These are phyloP conservation scores for Acrobasis repandana DNA, from an alignment of 2,888 invertebrate species.

Conservation along the genomic window DNA sequence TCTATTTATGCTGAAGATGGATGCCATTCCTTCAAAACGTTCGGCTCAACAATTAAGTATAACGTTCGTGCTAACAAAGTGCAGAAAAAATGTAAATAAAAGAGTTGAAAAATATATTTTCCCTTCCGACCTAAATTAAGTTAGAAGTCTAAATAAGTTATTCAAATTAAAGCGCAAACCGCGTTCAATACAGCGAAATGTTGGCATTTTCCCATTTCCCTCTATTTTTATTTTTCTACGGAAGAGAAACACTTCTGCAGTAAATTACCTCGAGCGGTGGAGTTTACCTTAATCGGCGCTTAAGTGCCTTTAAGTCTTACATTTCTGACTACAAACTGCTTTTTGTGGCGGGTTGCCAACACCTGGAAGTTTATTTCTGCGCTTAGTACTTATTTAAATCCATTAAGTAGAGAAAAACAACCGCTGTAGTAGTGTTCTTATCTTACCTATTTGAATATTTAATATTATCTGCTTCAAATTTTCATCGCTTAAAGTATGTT, in stretches of 20 bases:
- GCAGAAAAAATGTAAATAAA: background rate
- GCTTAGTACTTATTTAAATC: background rate
- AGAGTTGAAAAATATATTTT: background rate
- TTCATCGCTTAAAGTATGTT: no score
- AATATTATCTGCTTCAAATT: no score
- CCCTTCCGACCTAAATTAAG: background rate
- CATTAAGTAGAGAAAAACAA: background rate
- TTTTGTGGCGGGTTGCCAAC: slow-evolving; percentile 17
- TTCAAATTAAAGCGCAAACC: background rate
- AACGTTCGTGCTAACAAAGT: no score
- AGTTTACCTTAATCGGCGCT: slow-evolving; percentile 21
- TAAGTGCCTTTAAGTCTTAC: slow-evolving; percentile 21
- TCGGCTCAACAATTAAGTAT: no score
- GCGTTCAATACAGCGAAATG: background rate
- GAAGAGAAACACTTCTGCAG: slow-evolving; percentile 13
- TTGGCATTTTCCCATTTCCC: background rate
- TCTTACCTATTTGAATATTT: no score
- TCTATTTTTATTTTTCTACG: slow-evolving; percentile 2
- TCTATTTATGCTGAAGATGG: no score
- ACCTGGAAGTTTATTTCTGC: slow-evolving; percentile 7
- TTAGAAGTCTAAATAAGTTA: background rate
- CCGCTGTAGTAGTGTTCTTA: background rate
- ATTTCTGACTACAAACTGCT: slow-evolving; percentile 14
- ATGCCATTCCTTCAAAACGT: no score
- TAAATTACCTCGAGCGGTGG: slow-evolving; percentile 14